Evolutionary conservation across 2,888 invertebrate genomes (phyloP), one percentile per base, ranked within the genome.

Genomic region (Aporophyla nigra): DNA sequence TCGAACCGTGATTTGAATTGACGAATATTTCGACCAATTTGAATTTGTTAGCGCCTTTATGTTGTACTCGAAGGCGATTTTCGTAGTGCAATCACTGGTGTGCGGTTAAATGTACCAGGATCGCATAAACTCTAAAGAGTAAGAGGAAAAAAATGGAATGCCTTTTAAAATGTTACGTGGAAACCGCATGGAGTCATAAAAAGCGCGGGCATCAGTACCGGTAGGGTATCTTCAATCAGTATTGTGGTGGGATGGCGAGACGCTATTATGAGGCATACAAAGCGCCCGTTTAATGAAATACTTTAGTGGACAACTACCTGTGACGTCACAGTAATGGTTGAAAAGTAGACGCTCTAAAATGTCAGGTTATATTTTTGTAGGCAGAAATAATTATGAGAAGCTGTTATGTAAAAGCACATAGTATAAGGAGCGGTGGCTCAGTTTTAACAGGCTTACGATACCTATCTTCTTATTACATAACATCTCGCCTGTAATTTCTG

Each of bases 261-360:
- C 27, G 63, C 76, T 51, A 84, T 87, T 87, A 85, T 87, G 63
- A 54, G 70, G 12, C 12, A 33, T 65, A 88, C 82, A 87, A 87
- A 78, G 87, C 71, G 49, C 16, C 19, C 67, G 56, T 71, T 71
- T 85, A 82, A 87, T 88, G 82, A 87, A 88, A 87, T 87, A 88
- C 82, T 87, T 84, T 76, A 61, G 74, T 68, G 72, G 58, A 71
- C 67, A 70, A 68, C 72, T 76, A 71, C 74, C 73, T 74, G 63
- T 80, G 80, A 76, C 71, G 67, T 75, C 68, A 62, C 12, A 62
- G 69, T 40, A 21, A 19, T 12, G 40, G 27, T 61, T 27, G 6
- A 33, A 73, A 70, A 71, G 54, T 71, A 83, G 21, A 19, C 24
- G 61, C 19, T 72, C 71, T 70, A 53, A 74, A n/a, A n/a, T n/a